Evolutionary conservation across 2,888 invertebrate genomes (phyloP).

Genomic region (Ichneumoninae sp.): DNA sequence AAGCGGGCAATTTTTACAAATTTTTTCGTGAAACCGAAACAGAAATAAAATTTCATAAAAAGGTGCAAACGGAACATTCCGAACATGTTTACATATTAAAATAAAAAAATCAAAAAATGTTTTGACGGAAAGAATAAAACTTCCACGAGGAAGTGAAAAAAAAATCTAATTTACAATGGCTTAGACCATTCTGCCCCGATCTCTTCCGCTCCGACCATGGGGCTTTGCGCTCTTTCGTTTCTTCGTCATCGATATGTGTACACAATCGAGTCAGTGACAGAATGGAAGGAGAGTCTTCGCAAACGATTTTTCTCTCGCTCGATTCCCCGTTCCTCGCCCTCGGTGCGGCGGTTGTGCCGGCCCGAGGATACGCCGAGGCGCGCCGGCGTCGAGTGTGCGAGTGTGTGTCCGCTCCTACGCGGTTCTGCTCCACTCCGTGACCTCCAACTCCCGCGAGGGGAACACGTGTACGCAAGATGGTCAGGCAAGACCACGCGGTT

Average conservation of each 20-base stretch:
- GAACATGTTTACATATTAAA: neutral
- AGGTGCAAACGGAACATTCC: no score
- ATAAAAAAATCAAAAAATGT: neutral
- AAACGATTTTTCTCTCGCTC: constrained; percentile 14
- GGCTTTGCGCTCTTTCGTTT: neutral
- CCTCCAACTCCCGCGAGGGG: constrained; percentile 65
- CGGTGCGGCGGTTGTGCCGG: neutral
- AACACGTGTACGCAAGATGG: constrained; percentile 73
- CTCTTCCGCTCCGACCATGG: neutral
- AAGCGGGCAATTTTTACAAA: no score
- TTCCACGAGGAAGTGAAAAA: neutral
- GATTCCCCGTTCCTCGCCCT: constrained; percentile 9
- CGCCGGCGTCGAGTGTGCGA: constrained; percentile 27
- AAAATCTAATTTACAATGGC: neutral
- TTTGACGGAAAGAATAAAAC: neutral
- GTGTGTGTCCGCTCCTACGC: constrained; percentile 36
- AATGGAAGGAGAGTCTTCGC: constrained; percentile 7
- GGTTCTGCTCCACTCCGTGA: constrained; percentile 61
- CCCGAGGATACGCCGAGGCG: neutral
- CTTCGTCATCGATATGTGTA: neutral
- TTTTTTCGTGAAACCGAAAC: no score
- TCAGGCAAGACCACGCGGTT: constrained; percentile 57
- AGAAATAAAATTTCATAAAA: no score
- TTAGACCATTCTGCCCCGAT: neutral
- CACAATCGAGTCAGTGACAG: constrained; percentile 1